phyloP scores from a whole-genome alignment of 2,113 vertebrate species.

The Litocranius walleri region DNA sequence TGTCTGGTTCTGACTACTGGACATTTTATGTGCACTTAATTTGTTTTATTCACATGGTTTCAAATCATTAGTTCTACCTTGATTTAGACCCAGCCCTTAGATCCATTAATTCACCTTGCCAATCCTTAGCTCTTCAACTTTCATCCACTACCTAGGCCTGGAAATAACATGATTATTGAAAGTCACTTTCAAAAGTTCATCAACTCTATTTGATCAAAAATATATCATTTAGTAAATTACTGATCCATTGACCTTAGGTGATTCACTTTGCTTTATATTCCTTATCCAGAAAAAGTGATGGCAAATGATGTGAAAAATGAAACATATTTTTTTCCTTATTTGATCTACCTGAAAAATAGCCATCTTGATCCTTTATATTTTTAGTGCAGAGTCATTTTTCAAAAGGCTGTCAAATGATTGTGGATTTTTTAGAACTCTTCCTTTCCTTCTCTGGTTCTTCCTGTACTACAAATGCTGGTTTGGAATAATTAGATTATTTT shows the following conservation, averaged over 20 bases:
- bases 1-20: not conserved
- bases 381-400: not conserved
- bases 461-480: not conserved
- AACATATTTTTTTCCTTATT: not conserved
- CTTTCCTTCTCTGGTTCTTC: not conserved
- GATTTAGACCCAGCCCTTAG: not conserved
- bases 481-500: not conserved
- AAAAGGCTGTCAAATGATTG: not conserved
- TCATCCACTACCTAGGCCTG: not conserved
- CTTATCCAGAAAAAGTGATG: not conserved
- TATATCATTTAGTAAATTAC: not conserved
- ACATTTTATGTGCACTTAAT: not conserved
- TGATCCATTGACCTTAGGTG: not conserved
- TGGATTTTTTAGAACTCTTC: not conserved
- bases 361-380: not conserved
- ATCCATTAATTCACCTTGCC: not conserved
- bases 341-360: not conserved
- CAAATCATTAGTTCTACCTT: not conserved
- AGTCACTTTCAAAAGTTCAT: not conserved
- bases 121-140: not conserved
- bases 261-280: not conserved
- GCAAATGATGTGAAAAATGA: not conserved
- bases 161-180: not conserved
- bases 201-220: not conserved
- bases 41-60: not conserved